These are phyloP conservation scores for Apis florea DNA, from an alignment of 1,140 invertebrate species.

Conservation along the genomic window DNA sequence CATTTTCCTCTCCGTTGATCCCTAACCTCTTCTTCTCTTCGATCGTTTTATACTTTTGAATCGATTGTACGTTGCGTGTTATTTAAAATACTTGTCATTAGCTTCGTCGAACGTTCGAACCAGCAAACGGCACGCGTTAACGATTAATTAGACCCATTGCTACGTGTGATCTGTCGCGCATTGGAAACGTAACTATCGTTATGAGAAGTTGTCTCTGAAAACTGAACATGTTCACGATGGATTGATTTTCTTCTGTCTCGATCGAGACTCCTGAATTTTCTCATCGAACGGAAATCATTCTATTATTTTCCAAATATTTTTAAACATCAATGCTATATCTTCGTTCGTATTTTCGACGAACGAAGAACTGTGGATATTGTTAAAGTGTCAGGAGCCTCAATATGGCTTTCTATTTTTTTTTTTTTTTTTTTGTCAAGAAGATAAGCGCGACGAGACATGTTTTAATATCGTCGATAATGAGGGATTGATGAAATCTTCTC, in stretches of 20 bases:
- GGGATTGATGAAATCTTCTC: conserved; percentile 45
- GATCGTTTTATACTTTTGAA: neutral
- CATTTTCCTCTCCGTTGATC: neutral
- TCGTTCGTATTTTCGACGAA: neutral
- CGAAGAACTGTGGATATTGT: conserved; percentile 1
- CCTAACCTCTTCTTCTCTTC: too few species aligned
- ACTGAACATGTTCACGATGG: conserved; percentile 45
- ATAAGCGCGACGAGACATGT: conserved; percentile 25
- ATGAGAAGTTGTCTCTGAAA: conserved; percentile 39
- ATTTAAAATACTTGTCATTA: conserved; percentile 24
- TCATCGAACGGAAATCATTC: conserved; percentile 6
- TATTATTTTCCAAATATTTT: neutral
- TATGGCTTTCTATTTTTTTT: conserved; percentile 22
- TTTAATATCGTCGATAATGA: conserved; percentile 51
- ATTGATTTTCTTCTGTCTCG: neutral
- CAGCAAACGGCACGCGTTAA: conserved; percentile 67
- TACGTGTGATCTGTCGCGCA: conserved; percentile 64
- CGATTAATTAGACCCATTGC: conserved; percentile 73
- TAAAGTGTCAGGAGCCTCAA: conserved; percentile 12
- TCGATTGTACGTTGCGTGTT: conserved; percentile 27
- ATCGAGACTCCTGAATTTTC: conserved; percentile 28
- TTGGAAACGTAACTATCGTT: conserved; percentile 59
- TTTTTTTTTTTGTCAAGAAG: conserved; percentile 27
- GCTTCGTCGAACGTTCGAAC: conserved; percentile 77
- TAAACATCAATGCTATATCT: neutral